Conservation (phyloP, 2,888 invertebrate species). For the Trissolcus japonicus region DNA sequence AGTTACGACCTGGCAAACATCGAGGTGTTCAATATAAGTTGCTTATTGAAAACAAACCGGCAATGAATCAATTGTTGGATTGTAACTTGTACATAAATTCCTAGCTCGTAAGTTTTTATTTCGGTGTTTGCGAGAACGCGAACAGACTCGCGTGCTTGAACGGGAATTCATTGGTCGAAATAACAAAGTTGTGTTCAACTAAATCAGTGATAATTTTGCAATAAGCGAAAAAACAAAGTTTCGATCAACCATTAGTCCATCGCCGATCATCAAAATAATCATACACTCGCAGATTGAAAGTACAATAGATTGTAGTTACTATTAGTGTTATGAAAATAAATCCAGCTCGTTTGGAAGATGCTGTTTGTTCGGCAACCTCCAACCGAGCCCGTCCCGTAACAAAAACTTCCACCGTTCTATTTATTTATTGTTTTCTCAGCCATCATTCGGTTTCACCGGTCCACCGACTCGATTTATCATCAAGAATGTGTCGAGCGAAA, state of each 20-base stretch:
- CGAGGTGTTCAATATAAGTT: background rate
- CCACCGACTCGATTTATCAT: background rate
- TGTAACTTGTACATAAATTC: no score
- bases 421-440: conserved; percentile 22
- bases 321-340: conserved; percentile 23
- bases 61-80: no score
- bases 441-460: conserved; percentile 7
- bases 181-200: background rate
- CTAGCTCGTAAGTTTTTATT: no score
- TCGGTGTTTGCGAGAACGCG: no score
- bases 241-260: conserved; percentile 1
- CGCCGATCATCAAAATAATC: conserved; percentile 15
- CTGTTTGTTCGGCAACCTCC: background rate
- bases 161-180: background rate
- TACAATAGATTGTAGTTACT: conserved; percentile 51
- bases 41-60: background rate
- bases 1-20: background rate
- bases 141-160: no score
- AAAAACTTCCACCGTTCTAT: conserved; percentile 6
- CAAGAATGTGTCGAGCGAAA: no score
- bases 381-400: conserved; percentile 14
- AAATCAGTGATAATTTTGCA: background rate
- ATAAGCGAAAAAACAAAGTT: conserved; percentile 1
- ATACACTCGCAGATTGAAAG: conserved; percentile 45
- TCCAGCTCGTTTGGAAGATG: conserved; percentile 16